Percentiles rank a stretch among this genome's conserved stretches.
Evolutionary conservation across 2,113 vertebrate genomes (phyloP).

Genomic region (Phrynosoma platyrhinos): DNA sequence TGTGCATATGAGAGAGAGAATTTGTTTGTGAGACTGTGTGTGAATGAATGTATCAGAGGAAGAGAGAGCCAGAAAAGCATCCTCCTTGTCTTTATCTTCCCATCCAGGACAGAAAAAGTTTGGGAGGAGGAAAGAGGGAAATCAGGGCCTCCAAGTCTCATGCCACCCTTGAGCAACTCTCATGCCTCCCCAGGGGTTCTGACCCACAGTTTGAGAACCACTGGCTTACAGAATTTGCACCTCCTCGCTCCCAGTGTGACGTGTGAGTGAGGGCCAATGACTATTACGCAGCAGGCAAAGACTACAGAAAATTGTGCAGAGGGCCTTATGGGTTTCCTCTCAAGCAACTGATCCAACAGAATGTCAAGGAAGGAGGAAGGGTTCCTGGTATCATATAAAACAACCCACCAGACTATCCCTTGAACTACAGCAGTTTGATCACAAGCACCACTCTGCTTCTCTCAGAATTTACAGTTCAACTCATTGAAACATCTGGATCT

Average conservation of each 20-base stretch:
- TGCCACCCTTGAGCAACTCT: no score
- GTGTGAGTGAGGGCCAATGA: neutral
- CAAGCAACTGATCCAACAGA: neutral
- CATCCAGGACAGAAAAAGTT: no score
- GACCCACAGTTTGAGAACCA: no score
- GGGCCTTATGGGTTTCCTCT: neutral
- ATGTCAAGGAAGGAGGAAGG: neutral
- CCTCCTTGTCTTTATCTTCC: no score
- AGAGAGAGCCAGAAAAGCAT: no score
- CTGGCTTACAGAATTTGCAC: neutral
- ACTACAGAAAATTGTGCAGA: neutral
- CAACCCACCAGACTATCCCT: neutral
- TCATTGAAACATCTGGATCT: slow-evolving; percentile 1
- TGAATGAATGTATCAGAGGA: no score
- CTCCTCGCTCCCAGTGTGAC: neutral
- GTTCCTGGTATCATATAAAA: rapidly evolving
- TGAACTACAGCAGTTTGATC: neutral
- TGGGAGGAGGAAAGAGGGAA: no score
- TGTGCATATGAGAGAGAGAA: no score
- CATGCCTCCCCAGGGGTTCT: no score
- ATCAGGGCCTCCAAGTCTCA: no score
- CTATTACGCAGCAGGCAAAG: neutral
- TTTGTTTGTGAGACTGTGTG: no score
- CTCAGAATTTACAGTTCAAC: neutral
- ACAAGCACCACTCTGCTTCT: neutral